Base-by-base conservation (phyloP, 2,797 vertebrate species). In the Gymnothorax javanicus region DNA sequence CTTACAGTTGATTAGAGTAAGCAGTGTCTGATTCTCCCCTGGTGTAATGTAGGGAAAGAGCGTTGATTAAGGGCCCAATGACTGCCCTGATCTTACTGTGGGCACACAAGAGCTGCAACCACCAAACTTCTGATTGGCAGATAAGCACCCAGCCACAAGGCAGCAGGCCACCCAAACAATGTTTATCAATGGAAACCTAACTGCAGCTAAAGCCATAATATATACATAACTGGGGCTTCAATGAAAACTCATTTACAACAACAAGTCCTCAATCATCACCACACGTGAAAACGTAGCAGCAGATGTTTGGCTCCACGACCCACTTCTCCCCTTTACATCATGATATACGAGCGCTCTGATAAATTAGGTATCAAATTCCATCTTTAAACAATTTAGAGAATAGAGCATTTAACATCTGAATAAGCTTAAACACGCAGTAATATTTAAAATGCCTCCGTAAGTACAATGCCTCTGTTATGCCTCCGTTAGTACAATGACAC, bases 301-400 rank as follows among this genome's bases (percentile, higher is more conserved):
- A 79, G 75, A 54, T 54, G 75, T 54, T 79, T 79, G 75, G 50
- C 52, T 79, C 75, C 15, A 4, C 9, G 20, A 79, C 75, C 52
- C 20, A n/a, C n/a, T 56, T 56, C 50, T 79, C 23, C 1, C 50
- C 75, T 54, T 23, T 79, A 7, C 17, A 7, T 79, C 75, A 54
- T n/a, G 8, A 23, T 56, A 54, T 52, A 79, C 50, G 20, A 54
- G 62, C 89, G 90, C 50, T 87, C 89, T 94, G 93, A 94, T 93
- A 91, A 93, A 94, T 93, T 91, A 93, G 90, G 93, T 95, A 96
- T 95, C 94, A 94, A 92, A 90, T 93, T 92, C 91, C 92, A 92
- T 91, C 92, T 95, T 96, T 94, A 95, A 95, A 96, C 95, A 94
- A 94, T 95, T 95, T 95, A 95, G 93, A 91, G 92, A 94, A 91